Conservation (phyloP, 2,113 vertebrate genomes). For the Heterotis niloticus region DNA sequence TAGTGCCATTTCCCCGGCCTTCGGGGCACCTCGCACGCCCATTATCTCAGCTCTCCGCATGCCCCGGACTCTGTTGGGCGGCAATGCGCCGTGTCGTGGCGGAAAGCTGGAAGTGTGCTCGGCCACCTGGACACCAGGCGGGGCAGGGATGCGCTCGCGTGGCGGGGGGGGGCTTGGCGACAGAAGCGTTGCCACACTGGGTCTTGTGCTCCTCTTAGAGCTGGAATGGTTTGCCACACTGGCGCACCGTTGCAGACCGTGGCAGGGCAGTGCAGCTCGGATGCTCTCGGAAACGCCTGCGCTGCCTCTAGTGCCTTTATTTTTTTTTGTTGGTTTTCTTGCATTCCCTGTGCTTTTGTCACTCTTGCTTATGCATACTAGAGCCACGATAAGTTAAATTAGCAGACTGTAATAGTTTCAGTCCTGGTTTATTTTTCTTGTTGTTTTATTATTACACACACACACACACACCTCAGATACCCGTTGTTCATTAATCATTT, state of each 20-base stretch:
- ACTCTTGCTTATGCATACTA: neutral
- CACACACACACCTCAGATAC: slow-evolving; percentile 26
- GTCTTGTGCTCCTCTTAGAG: slow-evolving; percentile 23
- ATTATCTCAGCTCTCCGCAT: neutral
- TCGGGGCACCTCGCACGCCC: neutral
- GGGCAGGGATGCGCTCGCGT: neutral
- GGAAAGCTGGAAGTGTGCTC: neutral
- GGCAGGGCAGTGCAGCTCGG: slow-evolving; percentile 23
- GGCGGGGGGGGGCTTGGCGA: slow-evolving; percentile 10
- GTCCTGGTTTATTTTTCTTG: neutral
- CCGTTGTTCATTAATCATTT: slow-evolving; percentile 67
- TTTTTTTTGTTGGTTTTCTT: neutral
- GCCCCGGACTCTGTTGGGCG: neutral
- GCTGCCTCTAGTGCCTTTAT: neutral
- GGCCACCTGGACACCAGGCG: neutral
- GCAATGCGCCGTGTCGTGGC: neutral
- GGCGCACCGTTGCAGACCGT: slow-evolving; percentile 13
- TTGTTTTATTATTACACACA: neutral
- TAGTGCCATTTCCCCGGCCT: neutral
- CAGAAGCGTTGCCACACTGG: slow-evolving; percentile 11
- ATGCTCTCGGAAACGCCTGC: slow-evolving; percentile 24
- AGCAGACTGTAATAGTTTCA: neutral
- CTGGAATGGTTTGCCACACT: slow-evolving; percentile 29
- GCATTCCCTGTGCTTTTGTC: neutral
- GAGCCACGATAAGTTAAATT: neutral